A percentile compares a stretch with the other conserved stretches of the same genome.
Conservation (phyloP, 2,113 vertebrate species). For the Azemiops feae region DNA sequence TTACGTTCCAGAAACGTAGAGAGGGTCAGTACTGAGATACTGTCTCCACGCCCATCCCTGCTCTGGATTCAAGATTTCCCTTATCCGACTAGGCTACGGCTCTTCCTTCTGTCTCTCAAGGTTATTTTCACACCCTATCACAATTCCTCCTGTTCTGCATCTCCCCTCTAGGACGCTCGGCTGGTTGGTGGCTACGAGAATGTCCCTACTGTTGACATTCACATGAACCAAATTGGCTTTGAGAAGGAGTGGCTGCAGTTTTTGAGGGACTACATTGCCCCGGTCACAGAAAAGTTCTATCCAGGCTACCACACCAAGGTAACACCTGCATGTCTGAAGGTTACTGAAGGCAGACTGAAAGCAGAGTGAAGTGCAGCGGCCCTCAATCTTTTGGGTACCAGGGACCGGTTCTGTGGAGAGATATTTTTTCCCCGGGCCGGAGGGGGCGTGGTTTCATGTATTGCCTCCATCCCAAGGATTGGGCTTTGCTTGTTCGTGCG, state of each 20-base stretch:
- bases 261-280: slow-evolving; percentile 78
- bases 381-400: too few species aligned
- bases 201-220: slow-evolving; percentile 87
- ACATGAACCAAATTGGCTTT: slow-evolving; percentile 85
- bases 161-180: slow-evolving; percentile 74
- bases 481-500: too few species aligned
- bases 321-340: neutral
- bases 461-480: too few species aligned
- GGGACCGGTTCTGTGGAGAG: too few species aligned
- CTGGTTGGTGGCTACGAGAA: slow-evolving; percentile 85
- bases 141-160: neutral
- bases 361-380: neutral
- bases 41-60: neutral
- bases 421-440: too few species aligned
- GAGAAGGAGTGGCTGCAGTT: slow-evolving; percentile 90
- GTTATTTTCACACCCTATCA: neutral
- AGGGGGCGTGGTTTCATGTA: too few species aligned
- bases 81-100: neutral
- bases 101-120: neutral
- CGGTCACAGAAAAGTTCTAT: slow-evolving; percentile 82
- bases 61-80: neutral
- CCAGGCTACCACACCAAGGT: slow-evolving; percentile 87
- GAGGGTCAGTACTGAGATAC: neutral
- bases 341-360: neutral
- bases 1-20: neutral